Conservation (phyloP, 1,140 invertebrate genomes). For the Cyclargus thomasi region DNA sequence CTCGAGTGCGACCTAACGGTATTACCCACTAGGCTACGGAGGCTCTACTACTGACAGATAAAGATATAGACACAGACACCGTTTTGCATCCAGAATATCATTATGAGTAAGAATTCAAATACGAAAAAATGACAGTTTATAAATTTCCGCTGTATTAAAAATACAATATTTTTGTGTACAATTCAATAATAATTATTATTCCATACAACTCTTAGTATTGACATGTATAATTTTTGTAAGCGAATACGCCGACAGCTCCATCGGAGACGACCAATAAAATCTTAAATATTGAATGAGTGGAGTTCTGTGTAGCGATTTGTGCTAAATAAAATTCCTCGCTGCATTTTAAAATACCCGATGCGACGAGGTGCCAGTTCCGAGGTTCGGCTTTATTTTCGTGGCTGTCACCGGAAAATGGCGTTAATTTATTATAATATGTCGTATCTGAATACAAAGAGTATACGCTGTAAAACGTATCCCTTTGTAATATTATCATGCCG, state of each 20-base stretch:
- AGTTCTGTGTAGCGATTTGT: neutral
- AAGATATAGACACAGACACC: too few species aligned
- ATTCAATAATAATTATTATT: neutral
- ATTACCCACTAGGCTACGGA: too few species aligned
- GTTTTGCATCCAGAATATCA: too few species aligned
- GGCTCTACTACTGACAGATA: too few species aligned
- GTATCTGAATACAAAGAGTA: neutral
- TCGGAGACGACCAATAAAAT: neutral
- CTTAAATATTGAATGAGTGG: slow-evolving; percentile 1
- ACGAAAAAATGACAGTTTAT: too few species aligned
- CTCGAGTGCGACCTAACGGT: too few species aligned
- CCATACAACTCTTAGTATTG: neutral
- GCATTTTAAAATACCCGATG: neutral
- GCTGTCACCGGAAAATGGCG: neutral
- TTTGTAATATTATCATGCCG: too few species aligned
- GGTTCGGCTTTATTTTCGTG: neutral
- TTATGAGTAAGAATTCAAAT: too few species aligned
- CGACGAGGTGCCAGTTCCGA: neutral
- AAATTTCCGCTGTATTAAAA: neutral
- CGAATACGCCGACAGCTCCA: neutral
- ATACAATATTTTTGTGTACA: neutral
- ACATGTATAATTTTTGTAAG: neutral
- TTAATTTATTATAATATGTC: neutral
- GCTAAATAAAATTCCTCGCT: neutral
- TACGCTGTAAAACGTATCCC: too few species aligned